Percentiles rank a stretch among this genome's conserved stretches.
Conservation (phyloP, 2,888 invertebrate genomes). For the Dendrolimus pini region DNA sequence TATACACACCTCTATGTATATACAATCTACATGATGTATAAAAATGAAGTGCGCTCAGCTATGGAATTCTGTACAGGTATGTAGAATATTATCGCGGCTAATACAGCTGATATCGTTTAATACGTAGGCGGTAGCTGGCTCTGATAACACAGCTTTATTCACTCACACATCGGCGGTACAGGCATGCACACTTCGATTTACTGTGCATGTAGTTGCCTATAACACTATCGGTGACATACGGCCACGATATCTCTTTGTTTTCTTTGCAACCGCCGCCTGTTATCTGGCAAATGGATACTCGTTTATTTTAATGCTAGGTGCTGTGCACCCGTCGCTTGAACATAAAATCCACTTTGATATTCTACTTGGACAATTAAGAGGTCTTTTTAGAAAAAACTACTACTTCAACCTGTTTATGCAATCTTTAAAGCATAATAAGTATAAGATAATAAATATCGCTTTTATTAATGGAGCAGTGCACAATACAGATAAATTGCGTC, state of each 20-base stretch:
- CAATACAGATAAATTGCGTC: too few species aligned
- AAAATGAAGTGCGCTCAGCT: slow-evolving; percentile 15
- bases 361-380: too few species aligned
- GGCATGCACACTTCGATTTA: slow-evolving; percentile 7
- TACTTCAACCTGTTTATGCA: too few species aligned
- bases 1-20: slow-evolving; percentile 2
- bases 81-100: slow-evolving; percentile 44
- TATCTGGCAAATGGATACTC: slow-evolving; percentile 42
- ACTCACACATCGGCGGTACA: slow-evolving; percentile 17
- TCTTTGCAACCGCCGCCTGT: slow-evolving; percentile 44
- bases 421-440: too few species aligned
- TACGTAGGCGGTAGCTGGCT: slow-evolving; percentile 48
- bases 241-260: slow-evolving; percentile 52
- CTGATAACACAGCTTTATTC: slow-evolving; percentile 20
- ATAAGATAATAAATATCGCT: too few species aligned
- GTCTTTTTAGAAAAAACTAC: too few species aligned
- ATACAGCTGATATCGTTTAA: slow-evolving; percentile 48
- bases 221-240: slow-evolving; percentile 33
- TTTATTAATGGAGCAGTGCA: too few species aligned
- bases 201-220: slow-evolving; percentile 9
- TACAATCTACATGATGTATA: slow-evolving; percentile 6
- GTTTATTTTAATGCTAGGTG: slow-evolving; percentile 43
- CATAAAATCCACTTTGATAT: neutral
- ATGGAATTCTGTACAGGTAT: slow-evolving; percentile 34
- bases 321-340: slow-evolving; percentile 19